Base-by-base conservation (phyloP, 2,797 vertebrate species). In the Picus viridis region DNA sequence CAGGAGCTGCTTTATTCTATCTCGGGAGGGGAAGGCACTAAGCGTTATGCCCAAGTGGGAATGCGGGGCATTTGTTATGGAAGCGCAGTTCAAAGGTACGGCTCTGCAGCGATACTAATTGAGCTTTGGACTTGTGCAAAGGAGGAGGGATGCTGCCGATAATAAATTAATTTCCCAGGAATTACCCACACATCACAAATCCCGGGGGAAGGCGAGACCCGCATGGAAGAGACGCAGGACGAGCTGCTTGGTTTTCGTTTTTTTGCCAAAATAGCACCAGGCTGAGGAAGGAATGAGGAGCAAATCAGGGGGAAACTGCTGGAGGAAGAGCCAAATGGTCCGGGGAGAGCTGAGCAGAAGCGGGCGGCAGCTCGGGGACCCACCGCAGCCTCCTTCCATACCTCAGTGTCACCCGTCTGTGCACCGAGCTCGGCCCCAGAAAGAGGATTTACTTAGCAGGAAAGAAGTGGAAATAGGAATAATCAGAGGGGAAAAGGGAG, bases 261-360 rank as follows among this genome's bases (percentile, higher is more conserved):
- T 61, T 79, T 62, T 34, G 32, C 29, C 24, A 18, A 67, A 90
- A 80, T 5, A 68, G 4, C 19, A 4, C 2, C 32, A 3, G n/a
- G 17, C 1, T 51, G 43, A 32, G 9, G 14, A 22, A 6, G 30
- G 30, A 7, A 17, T 26, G 30, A 51, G 16, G n/a, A 16, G 30
- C 5, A 43, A 86, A 74, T 22, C 5, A 6, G 8, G 51, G 36
- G 2, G 5, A 72, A 20, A 70, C 16, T 7, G 8, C 2, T 0
- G 45, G 49, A 27, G 88, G 45, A 27, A 54, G 61, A 72, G 4
- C 6, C 1, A 36, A 43, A 51, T 0, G 78, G 3, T 19, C 73
- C 5, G 67, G 51, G 7, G 32, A 41, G 76, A 67, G 47, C 54
- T 2, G 75, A 13, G 41, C 15, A 4, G 5, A 14, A 74, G 12